phyloP scores from a whole-genome alignment of 1,140 invertebrate genomes.

The Drosophila kanapiae region DNA sequence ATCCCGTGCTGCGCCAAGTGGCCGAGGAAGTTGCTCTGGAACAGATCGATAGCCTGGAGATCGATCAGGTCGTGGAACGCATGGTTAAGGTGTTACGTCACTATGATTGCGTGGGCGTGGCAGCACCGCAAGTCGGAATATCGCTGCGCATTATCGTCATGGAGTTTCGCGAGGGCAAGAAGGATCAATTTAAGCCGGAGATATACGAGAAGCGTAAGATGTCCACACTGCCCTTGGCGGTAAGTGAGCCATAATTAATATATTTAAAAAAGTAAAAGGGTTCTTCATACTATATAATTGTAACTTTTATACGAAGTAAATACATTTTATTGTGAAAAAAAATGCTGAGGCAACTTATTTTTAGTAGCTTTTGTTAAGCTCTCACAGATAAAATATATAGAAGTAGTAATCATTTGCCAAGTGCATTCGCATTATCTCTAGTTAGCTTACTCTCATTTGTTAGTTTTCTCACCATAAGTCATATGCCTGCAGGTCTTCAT shows the following conservation, averaged over 20 bases:
- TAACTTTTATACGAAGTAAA: neutral
- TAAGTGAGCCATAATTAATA: conserved; percentile 77
- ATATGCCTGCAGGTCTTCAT: conserved; percentile 88
- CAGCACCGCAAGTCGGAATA: conserved; percentile 91
- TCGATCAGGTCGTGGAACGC: conserved; percentile 87
- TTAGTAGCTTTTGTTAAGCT: neutral
- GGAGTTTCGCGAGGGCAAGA: conserved; percentile 86
- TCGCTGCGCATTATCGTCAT: conserved; percentile 89
- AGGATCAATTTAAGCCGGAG: conserved; percentile 83
- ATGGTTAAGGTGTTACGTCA: conserved; percentile 87
- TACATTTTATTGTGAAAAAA: neutral
- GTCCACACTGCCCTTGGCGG: conserved; percentile 87
- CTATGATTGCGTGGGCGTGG: conserved; percentile 88
- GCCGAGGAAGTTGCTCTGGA: conserved; percentile 86
- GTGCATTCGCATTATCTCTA: neutral
- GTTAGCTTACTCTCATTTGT: neutral
- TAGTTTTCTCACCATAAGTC: neutral
- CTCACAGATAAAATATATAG: neutral
- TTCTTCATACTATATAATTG: too few species aligned
- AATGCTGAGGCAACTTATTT: neutral
- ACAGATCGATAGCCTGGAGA: conserved; percentile 86
- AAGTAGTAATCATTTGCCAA: neutral
- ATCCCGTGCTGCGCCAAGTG: conserved; percentile 88
- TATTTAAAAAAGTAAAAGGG: neutral
- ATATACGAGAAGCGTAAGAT: conserved; percentile 86